Base-by-base conservation (phyloP, 2,888 invertebrate species). In the Limenitis camilla region DNA sequence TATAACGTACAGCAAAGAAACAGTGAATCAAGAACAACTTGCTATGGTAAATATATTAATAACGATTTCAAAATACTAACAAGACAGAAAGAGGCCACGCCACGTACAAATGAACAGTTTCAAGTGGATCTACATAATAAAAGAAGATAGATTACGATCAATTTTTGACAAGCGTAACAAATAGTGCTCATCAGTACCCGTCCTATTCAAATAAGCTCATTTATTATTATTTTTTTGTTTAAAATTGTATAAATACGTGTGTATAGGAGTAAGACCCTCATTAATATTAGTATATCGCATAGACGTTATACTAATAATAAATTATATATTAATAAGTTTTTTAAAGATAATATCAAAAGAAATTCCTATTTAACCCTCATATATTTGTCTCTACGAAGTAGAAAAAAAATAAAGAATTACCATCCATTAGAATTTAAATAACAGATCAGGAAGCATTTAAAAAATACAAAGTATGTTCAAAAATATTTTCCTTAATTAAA, bases 141-240 rank as follows among this genome's bases (percentile, higher is more conserved):
- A 58, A 49, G 51, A 57, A 58, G 61, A 62, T 51, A 57, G 51
- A 60, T 62, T 55, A 53, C 56, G 52, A 57, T 55, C 59, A 57
- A 56, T 59, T 56, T 60, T 40, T 33, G 40, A 51, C 51, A 44
- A 57, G 44, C 49, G 53, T 49, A 54, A 56, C 49, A 56, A 47
- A 58, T 47, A 38, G 32, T 47, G 36, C 47, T 52, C 47, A 52
- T 47, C 36, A 38, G 30, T 45, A 45, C 38, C 35, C 45, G 45
- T 45, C 45, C 45, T 45, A 36, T 29, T 45, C 38, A 45, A 45
- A 30, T 45, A 30, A 28, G 38, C 38, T 38, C 45, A 45, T 45
- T 45, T 45, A 36, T 45, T 45, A 45, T 38, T 5, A 19, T 19
- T 19, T 19, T 30, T 45, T 30, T 29, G 11, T 45, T 45, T 38